Evolutionary conservation across 2,888 invertebrate genomes (phyloP).

Genomic region (Cryptosula pallasiana): DNA sequence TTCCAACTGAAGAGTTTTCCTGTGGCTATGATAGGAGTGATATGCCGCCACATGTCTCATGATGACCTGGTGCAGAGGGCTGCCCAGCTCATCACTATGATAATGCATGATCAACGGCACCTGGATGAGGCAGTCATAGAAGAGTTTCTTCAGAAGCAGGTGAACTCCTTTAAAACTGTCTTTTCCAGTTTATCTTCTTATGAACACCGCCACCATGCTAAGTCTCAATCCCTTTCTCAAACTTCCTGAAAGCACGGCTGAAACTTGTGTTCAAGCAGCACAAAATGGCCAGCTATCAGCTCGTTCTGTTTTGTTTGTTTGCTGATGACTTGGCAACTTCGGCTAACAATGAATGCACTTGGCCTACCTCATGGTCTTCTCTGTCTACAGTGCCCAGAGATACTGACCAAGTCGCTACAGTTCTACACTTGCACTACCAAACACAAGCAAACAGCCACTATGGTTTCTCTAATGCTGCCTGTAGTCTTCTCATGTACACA

Average conservation of each 20-base stretch:
- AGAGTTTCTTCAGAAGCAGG: constrained; percentile 13
- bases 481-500: constrained; percentile 33
- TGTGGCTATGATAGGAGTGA: neutral
- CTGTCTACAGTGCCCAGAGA: constrained; percentile 7
- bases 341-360: too few species aligned
- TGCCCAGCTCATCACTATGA: constrained; percentile 11
- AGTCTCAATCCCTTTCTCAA: too few species aligned
- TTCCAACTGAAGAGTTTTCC: neutral
- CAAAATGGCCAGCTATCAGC: too few species aligned
- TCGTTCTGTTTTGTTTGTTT: too few species aligned
- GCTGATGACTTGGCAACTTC: too few species aligned
- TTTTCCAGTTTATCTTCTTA: too few species aligned
- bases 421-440: constrained; percentile 3
- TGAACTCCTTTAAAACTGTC: too few species aligned
- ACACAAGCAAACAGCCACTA: constrained; percentile 20
- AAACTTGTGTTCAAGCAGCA: too few species aligned
- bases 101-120: neutral
- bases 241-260: too few species aligned
- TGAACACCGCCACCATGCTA: too few species aligned
- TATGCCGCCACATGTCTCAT: neutral
- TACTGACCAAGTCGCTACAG: neutral
- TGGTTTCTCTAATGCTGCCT: constrained; percentile 34
- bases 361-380: neutral
- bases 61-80: constrained; percentile 7
- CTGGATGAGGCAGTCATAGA: neutral